A percentile compares a stretch with the other conserved stretches of the same genome.
Conservation (phyloP, 2,797 vertebrate species). For the Podargus strigoides region DNA sequence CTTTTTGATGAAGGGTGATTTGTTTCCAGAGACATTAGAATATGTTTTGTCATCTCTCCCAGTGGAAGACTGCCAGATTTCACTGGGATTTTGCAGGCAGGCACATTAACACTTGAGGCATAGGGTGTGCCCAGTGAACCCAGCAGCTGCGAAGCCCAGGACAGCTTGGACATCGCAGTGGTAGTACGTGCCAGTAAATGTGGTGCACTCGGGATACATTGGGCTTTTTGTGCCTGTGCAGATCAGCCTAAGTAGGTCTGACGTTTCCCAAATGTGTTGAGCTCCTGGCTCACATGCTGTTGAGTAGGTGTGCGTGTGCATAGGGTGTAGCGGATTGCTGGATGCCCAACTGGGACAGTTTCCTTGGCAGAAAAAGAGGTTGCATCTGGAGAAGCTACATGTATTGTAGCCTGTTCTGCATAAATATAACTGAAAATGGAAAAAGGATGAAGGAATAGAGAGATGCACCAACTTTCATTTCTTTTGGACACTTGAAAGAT, state of each 20-base stretch:
- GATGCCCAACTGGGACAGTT: background rate
- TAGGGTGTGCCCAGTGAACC: background rate
- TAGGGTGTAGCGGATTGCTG: background rate
- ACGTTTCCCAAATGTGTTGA: background rate
- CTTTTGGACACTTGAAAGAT: background rate
- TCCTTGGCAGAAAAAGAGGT: background rate
- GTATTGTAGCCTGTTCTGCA: background rate
- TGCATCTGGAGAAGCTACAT: background rate
- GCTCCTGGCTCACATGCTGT: background rate
- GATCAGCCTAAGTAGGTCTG: conserved; percentile 14
- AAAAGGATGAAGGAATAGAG: background rate
- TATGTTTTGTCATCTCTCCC: background rate
- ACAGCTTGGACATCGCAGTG: rapidly evolving
- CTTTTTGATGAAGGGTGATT: background rate
- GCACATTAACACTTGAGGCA: rapidly evolving
- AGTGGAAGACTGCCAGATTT: background rate
- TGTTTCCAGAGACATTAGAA: background rate
- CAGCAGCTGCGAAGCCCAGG: background rate
- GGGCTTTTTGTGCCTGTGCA: background rate
- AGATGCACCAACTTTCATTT: background rate
- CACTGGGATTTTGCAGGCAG: background rate
- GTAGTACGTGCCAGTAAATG: background rate
- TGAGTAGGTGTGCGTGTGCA: background rate
- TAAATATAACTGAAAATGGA: background rate
- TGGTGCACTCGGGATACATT: background rate